A percentile compares a stretch with the other conserved stretches of the same genome.
Evolutionary conservation across 1,140 invertebrate genomes (phyloP).

Genomic region (Carcinoscorpius rotundicauda): DNA sequence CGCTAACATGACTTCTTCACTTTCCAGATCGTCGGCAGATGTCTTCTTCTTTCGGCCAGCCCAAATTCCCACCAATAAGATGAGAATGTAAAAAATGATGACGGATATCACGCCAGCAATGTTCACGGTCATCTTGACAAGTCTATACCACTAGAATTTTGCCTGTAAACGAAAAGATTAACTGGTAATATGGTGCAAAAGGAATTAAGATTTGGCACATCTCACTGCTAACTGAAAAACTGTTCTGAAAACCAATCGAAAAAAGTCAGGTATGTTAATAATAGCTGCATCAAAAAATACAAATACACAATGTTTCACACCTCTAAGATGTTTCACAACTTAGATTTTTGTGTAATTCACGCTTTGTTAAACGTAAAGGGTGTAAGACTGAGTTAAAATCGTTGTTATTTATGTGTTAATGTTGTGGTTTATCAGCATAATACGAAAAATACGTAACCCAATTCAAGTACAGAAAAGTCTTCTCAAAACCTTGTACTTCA

Average conservation of each 20-base stretch:
- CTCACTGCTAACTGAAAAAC: neutral
- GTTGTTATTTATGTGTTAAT: too few relatives aligned
- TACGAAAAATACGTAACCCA: too few relatives aligned
- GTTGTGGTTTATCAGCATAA: too few relatives aligned
- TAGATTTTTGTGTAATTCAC: too few relatives aligned
- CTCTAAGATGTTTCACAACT: too few relatives aligned
- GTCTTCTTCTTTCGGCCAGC: constrained; percentile 74
- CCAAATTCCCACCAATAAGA: constrained; percentile 88
- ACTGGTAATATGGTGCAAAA: neutral
- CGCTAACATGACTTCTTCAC: constrained; percentile 91
- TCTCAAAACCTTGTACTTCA: too few relatives aligned
- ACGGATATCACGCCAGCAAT: constrained; percentile 81
- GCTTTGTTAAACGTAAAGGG: too few relatives aligned
- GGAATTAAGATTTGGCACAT: neutral
- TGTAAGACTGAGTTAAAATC: too few relatives aligned
- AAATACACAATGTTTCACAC: too few relatives aligned
- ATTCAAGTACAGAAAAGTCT: too few relatives aligned
- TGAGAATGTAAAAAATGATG: constrained; percentile 83
- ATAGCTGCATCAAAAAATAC: too few relatives aligned
- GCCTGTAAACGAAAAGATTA: neutral
- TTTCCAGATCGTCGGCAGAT: constrained; percentile 46
- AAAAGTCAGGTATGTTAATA: too few relatives aligned
- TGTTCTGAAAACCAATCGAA: neutral
- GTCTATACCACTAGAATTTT: neutral
- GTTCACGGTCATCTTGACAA: constrained; percentile 46